Evolutionary conservation across 2,888 invertebrate genomes (phyloP).

Genomic region (Eilema depressum): DNA sequence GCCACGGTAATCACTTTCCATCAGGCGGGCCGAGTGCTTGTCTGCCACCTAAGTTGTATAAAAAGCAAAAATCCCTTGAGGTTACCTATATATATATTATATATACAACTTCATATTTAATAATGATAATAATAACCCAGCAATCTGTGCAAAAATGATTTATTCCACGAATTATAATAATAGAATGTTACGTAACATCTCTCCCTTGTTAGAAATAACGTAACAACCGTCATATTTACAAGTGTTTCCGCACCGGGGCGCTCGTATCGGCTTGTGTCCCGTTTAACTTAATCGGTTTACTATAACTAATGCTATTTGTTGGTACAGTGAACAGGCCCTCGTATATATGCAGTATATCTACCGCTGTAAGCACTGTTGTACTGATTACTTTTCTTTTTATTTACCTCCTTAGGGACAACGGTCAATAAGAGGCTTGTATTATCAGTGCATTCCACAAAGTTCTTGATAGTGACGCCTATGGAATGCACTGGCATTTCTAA

Average conservation of each 20-base stretch:
- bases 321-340: slow-evolving; percentile 58
- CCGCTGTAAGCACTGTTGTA: slow-evolving; percentile 18
- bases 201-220: slow-evolving; percentile 25
- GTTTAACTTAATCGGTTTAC: slow-evolving; percentile 71
- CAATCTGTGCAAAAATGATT: not conserved
- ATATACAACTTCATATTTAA: not conserved
- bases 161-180: slow-evolving; percentile 9
- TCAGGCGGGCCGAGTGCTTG: too few relatives aligned
- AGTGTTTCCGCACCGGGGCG: slow-evolving; percentile 51
- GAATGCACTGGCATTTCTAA: not conserved
- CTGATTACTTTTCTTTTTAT: slow-evolving; percentile 13
- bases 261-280: slow-evolving; percentile 54
- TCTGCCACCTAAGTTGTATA: too few relatives aligned
- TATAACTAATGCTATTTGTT: slow-evolving; percentile 73
- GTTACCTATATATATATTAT: too few relatives aligned
- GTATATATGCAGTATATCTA: slow-evolving; percentile 31
- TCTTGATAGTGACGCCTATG: not conserved
- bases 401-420: not conserved
- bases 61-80: too few relatives aligned
- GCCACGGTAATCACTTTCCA: too few relatives aligned
- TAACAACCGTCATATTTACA: slow-evolving; percentile 52
- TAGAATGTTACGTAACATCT: slow-evolving; percentile 26
- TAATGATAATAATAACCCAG: too few relatives aligned
- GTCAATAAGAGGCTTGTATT: not conserved
- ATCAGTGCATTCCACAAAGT: not conserved